Base-by-base conservation (phyloP, 2,113 vertebrate species). In the Hemiprocne comata region DNA sequence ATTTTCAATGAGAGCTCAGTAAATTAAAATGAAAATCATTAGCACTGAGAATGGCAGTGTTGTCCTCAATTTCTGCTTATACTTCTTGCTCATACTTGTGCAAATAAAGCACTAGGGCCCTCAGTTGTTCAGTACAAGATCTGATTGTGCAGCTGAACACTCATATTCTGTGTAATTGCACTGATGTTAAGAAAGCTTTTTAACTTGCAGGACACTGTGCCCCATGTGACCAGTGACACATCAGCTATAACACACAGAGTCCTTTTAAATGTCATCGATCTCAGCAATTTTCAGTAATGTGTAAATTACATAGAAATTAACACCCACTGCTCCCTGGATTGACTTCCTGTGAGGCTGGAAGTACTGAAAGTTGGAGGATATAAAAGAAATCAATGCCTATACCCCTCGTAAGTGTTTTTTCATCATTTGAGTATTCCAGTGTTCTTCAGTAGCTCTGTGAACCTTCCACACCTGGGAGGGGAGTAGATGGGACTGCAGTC, bases 21-120 rank as follows among this genome's bases (percentile, higher is more conserved):
- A 69, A 90, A 95, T 96, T 38, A 94, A 96, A 96, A 94, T 74
- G n/a, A 96, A 95, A 95, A 94, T 79, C 36, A 11, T 90, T 58
- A 86, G 79, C 70, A 88, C 71, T 64, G 58, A 92, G 76, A 95
- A 64, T 66, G 78, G 65, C 74, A 81, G 46, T 3, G 7, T 58
- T 67, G 51, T 26, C 73, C 90, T 9, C 3, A 48, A 50, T 84
- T 86, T 83, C 80, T 85, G 12, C 62, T 89, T 70, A 36, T 75
- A 21, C 29, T 42, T 42, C 40, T n/a, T n/a, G n/a, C 61, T 84
- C 36, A 60, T 89, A 72, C 76, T 84, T 44, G 69, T 79, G 55
- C 74, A 64, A 7, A 2, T 42, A 44, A 85, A 74, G 71, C 77
- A 62, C 24, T 8, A 33, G 77, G 29, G 19, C 40, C 25, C 50